Base-by-base conservation (phyloP, 2,888 invertebrate genomes). In the Macropis europaea region DNA sequence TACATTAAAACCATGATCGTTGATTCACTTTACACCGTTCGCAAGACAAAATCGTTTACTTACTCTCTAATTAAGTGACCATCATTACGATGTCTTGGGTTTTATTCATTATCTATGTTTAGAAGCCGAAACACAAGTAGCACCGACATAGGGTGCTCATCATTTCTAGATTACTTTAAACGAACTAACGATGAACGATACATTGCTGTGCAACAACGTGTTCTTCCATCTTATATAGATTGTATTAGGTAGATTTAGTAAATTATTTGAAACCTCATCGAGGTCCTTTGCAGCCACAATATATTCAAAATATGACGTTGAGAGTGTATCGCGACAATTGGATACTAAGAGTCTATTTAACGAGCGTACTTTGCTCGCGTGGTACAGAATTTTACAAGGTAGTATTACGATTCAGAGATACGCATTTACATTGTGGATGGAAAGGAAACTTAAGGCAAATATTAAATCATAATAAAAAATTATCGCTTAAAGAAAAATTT, bases 231-330 rank as follows among this genome's bases (percentile, higher is more conserved):
- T 54, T 47, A 53, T 54, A 64, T 61, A 73, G 62, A 19, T 47
- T 42, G 30, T 19, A 54, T 62, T 50, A 62, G 40, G 30, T 73
- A 43, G 34, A 64, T 63, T 73, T 40, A 48, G 54, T 52, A 68
- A 77, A 48, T 66, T 71, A 68, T 60, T 62, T 53, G 28, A 62
- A 38, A 71, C 50, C 57, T 72, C 60, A 77, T 48, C 56, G 52
- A 30, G 19, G 53, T 74, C 76, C 81, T 76, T 80, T 93, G 92
- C 93, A 93, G 92, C 93, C 93, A 93, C 93, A 93, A 93, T 93
- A 93, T 93, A 92, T 77, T 11, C 30, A 53, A 61, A 69, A 75
- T 79, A 73, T 60, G 81, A 48, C 57, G 43, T 63, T 66, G 53
- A 72, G 66, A 76, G 60, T 56, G 45, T 50, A 53, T 71, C 38